Conservation (phyloP, 2,113 vertebrate species). For the Xiphophorus hellerii region DNA sequence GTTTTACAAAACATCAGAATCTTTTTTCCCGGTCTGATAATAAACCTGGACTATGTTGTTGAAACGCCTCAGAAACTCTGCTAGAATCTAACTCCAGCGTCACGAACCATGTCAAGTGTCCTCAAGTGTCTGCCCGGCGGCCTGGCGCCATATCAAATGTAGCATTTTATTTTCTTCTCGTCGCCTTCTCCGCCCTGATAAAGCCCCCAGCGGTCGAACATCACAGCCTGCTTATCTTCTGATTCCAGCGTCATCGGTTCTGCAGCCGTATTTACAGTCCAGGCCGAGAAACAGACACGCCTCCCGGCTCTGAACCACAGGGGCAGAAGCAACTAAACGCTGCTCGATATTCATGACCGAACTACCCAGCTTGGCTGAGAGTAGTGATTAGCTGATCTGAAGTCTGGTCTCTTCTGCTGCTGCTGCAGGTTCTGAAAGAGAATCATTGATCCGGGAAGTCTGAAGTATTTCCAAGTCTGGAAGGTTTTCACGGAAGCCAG, state of each 20-base stretch:
- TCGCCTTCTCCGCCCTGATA: not conserved
- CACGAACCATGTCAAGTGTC: not conserved
- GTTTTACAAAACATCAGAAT: not conserved
- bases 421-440: not conserved
- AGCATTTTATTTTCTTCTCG: not conserved
- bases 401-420: not conserved
- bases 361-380: not conserved
- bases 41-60: not conserved
- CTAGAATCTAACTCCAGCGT: not conserved
- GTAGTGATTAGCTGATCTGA: not conserved
- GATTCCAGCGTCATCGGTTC: not conserved
- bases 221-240: not conserved
- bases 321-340: not conserved
- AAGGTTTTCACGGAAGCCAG: no score
- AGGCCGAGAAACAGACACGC: not conserved
- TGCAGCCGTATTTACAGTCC: not conserved
- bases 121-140: constrained; percentile 3
- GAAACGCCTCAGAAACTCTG: not conserved
- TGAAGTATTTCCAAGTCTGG: no score
- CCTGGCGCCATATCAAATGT: not conserved
- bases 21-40: not conserved
- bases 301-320: not conserved
- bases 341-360: not conserved
- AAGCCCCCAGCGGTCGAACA: not conserved
- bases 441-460: no score